Evolutionary conservation across 2,888 invertebrate genomes (phyloP).

Genomic region (Acrocera orbiculus): DNA sequence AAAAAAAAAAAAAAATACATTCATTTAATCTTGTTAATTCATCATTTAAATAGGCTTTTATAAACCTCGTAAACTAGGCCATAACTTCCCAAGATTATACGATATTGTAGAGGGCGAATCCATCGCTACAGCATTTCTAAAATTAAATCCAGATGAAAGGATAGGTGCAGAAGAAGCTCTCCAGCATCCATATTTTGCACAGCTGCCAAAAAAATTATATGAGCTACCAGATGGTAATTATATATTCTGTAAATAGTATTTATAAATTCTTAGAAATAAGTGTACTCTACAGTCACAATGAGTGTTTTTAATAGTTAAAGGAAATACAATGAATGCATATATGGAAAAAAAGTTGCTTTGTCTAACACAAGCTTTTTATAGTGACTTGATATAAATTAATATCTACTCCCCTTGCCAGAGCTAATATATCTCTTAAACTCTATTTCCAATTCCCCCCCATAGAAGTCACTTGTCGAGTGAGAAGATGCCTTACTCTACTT

Average conservation of each 20-base stretch:
- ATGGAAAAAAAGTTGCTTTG: no score
- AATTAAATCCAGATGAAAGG: conserved; percentile 71
- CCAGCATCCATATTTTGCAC: conserved; percentile 76
- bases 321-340: background rate
- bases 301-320: no score
- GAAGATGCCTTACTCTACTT: no score
- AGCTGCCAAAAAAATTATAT: conserved; percentile 74
- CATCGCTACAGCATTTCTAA: conserved; percentile 67
- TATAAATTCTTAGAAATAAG: background rate
- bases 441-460: no score
- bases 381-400: no score
- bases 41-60: conserved; percentile 41
- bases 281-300: background rate
- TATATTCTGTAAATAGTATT: background rate
- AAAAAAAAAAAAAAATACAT: background rate
- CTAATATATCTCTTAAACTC: no score
- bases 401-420: no score
- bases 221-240: conserved; percentile 81
- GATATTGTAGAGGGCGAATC: conserved; percentile 81
- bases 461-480: no score
- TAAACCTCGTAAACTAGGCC: conserved; percentile 58
- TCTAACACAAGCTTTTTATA: no score
- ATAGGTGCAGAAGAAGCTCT: conserved; percentile 77
- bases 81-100: conserved; percentile 76
- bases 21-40: conserved; percentile 4